A percentile compares a stretch with the other conserved stretches of the same genome.
Evolutionary conservation across 2,797 vertebrate species (phyloP).

Genomic region (Gobio occitaniae): DNA sequence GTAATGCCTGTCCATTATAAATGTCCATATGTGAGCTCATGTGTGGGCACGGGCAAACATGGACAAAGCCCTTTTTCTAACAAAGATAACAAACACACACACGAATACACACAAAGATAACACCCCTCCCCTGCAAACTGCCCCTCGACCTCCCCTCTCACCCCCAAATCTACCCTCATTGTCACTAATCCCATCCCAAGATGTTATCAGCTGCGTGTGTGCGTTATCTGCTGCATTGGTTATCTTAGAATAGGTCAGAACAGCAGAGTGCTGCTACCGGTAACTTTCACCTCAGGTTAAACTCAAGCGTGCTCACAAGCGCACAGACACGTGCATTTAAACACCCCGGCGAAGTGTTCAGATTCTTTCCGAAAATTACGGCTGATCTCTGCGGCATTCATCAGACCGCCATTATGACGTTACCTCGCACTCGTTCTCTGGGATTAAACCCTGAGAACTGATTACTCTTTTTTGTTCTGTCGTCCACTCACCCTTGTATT

Average conservation of each 20-base stretch:
- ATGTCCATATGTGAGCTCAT: constrained; percentile 37
- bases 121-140: constrained; percentile 43
- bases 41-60: constrained; percentile 1
- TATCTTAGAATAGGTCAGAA: constrained; percentile 75
- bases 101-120: constrained; percentile 49
- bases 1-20: not conserved
- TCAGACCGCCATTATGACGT: constrained; percentile 13
- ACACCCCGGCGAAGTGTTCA: not conserved
- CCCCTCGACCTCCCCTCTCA: constrained; percentile 54
- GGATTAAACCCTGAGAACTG: constrained; percentile 56
- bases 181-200: constrained; percentile 51
- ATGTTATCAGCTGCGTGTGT: constrained; percentile 55
- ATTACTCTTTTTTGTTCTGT: constrained; percentile 42
- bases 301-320: constrained; percentile 7
- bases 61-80: constrained; percentile 35
- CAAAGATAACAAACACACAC: constrained; percentile 50
- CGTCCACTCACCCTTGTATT: constrained; percentile 53
- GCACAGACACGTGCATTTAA: not conserved
- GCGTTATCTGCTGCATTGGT: constrained; percentile 48
- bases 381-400: not conserved
- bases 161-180: constrained; percentile 56
- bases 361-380: constrained; percentile 2
- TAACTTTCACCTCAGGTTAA: constrained; percentile 56
- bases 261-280: constrained; percentile 57
- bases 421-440: constrained; percentile 29